Evolutionary conservation across 2,888 invertebrate genomes (phyloP).

Genomic region (Notocelia uddmanniana): DNA sequence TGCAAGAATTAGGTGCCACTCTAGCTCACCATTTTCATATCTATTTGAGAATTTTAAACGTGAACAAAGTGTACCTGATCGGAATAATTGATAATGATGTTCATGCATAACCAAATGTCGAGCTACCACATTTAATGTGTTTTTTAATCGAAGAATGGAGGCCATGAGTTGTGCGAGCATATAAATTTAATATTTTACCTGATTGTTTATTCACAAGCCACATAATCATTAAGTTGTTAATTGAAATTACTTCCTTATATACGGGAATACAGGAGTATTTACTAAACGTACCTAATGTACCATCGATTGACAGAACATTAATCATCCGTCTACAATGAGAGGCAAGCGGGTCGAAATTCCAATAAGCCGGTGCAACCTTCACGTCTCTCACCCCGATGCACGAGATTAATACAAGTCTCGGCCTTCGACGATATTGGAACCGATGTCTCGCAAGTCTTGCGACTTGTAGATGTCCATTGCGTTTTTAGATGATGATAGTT

Average conservation of each 20-base stretch:
- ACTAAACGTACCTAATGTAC: slow-evolving; percentile 9
- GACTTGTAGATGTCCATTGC: background rate
- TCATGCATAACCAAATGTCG: no score
- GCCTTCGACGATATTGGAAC: slow-evolving; percentile 37
- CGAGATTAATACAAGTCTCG: slow-evolving; percentile 28
- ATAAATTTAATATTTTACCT: background rate
- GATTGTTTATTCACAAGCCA: background rate
- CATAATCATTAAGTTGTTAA: background rate
- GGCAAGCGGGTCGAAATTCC: slow-evolving; percentile 20
- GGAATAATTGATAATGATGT: no score
- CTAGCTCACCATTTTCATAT: background rate
- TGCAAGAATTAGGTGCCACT: background rate
- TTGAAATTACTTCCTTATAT: slow-evolving; percentile 5
- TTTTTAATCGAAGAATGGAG: background rate
- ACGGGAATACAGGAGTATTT: no score
- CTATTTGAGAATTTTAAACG: no score
- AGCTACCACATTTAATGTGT: no score
- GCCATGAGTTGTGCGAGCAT: background rate
- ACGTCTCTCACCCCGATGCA: slow-evolving; percentile 32
- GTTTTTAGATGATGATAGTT: slow-evolving; percentile 1
- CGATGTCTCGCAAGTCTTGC: slow-evolving; percentile 11
- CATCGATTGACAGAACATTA: slow-evolving; percentile 26
- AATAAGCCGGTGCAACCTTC: slow-evolving; percentile 42
- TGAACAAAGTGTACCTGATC: no score
- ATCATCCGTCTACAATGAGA: slow-evolving; percentile 32